phyloP scores from a whole-genome alignment of 2,888 invertebrate species.

The Synergus itoensis region DNA sequence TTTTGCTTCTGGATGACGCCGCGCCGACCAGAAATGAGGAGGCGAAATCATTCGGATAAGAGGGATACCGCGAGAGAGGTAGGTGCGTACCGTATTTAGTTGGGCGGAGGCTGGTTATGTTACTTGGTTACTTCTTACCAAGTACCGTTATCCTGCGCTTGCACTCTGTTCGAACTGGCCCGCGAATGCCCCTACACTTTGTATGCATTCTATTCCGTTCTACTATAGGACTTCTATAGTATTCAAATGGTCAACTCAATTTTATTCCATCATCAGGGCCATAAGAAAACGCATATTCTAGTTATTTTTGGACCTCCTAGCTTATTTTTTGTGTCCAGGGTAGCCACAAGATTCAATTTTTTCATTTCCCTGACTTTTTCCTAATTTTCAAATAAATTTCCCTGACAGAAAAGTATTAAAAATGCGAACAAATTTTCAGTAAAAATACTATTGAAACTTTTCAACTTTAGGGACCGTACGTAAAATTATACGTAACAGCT shows the following conservation, averaged over 20 bases:
- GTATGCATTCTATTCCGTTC: conserved; percentile 14
- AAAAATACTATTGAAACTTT: no score
- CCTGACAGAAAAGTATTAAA: no score
- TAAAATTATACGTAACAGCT: no score
- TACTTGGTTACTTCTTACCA: conserved; percentile 48
- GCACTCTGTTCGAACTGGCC: conserved; percentile 14
- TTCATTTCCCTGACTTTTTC: no score
- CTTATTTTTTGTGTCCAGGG: no score
- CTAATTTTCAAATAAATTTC: no score
- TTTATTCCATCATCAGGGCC: not conserved
- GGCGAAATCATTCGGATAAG: conserved; percentile 2
- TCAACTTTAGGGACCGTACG: no score
- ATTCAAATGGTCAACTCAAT: not conserved
- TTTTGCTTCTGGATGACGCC: conserved; percentile 14
- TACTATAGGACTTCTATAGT: not conserved
- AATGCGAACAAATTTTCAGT: no score
- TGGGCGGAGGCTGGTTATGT: conserved; percentile 35
- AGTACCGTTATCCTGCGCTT: conserved; percentile 57
- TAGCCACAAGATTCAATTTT: no score
- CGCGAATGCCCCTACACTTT: conserved; percentile 5
- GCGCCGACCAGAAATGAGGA: not conserved
- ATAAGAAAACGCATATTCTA: no score
- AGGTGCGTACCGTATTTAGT: conserved; percentile 16
- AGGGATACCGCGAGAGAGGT: not conserved
- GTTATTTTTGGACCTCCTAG: no score